Evolutionary conservation across 2,888 invertebrate species (phyloP).

Genomic region (Palloptera scutellata): DNA sequence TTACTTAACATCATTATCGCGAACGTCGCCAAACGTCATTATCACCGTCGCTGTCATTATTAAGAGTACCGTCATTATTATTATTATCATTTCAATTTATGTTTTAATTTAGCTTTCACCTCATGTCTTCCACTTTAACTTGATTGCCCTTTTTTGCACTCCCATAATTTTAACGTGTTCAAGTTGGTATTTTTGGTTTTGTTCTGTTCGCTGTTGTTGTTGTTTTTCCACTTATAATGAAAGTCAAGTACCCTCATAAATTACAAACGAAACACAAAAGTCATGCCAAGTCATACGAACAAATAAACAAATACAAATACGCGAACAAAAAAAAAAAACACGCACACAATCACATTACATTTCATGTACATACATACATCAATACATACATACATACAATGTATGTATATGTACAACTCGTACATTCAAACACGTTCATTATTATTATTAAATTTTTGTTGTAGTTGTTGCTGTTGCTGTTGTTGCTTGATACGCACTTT

Average conservation of each 20-base stretch:
- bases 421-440: background rate
- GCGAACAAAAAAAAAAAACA: background rate
- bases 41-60: background rate
- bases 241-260: constrained; percentile 7
- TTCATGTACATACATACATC: background rate
- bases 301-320: background rate
- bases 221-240: background rate
- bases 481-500: background rate
- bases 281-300: constrained; percentile 3
- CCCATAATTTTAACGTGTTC: background rate
- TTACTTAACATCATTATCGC: too few species aligned
- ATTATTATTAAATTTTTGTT: background rate
- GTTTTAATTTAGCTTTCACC: background rate
- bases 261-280: constrained; percentile 4
- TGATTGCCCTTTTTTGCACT: constrained; percentile 1
- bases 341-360: constrained; percentile 7
- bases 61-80: background rate
- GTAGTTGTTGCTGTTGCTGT: background rate
- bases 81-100: background rate
- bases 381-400: constrained; percentile 11
- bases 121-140: background rate
- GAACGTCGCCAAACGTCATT: background rate
- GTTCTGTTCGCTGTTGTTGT: background rate
- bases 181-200: background rate
- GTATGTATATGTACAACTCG: background rate